Base-by-base conservation (phyloP, 2,888 invertebrate genomes). In the Hirtodrosophila confusa region DNA sequence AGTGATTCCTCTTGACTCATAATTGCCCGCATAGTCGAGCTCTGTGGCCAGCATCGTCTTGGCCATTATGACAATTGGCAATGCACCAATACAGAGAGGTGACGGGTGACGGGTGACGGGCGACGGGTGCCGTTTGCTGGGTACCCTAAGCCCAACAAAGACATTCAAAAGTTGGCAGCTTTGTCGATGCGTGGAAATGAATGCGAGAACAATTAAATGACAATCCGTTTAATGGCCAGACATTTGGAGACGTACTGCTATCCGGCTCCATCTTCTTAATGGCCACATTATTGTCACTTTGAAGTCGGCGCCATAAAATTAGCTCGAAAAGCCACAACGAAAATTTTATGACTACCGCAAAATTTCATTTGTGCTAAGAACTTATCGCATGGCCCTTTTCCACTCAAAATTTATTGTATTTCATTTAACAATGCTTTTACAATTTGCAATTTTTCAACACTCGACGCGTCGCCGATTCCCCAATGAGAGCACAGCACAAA, bases 1-100 rank as follows among this genome's bases (percentile, higher is more conserved):
- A 82, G 78, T 85, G 80, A 85, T 82, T 82, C 80, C 78, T 80
- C 77, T 86, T 78, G 60, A 75, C 84, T 86, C 84, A 86, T 84
- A 84, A 84, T 86, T 84, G 84, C 70, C 77, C 62, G 72, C 72
- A 72, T 75, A 71, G 73, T 74, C 65, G 23, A 51, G 61, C 6
- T 10, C 35, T 60, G 47, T 58, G 61, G 51, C 50, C 70, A 50
- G 65, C 63, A 49, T 63, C 56, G 53, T 40, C 78, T 66, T 63
- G 76, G 60, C 79, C 80, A 80, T 80, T 78, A 85, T 82, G 86
- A 78, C 82, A 85, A 85, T 82, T 82, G 82, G 80, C 80, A 85
- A 55, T 66, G 69, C 72, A 67, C 75, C 83, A 73, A 66, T 44
- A 41, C 29, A 29, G 24, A 29, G 9, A 33, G 33, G n/a, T 31